Conservation (phyloP, 1,140 invertebrate species). For the Aphaenogaster floridana region DNA sequence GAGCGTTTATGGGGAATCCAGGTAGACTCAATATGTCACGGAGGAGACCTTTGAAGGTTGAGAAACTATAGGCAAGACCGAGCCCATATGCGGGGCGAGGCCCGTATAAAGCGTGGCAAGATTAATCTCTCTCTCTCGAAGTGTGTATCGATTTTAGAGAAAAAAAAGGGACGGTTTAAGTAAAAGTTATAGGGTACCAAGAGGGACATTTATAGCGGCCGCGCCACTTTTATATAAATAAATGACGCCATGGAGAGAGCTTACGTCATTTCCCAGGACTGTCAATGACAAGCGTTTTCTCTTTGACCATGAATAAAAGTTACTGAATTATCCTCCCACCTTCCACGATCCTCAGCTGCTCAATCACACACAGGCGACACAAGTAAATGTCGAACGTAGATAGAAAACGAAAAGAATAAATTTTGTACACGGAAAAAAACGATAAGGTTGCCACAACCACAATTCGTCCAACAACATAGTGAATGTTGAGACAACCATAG, state of each 20-base stretch:
- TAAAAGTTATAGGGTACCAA: conserved; percentile 51
- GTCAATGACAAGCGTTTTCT: conserved; percentile 27
- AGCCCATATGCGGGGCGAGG: neutral
- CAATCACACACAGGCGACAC: neutral
- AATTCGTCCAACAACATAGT: too few species aligned
- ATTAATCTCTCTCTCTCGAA: conserved; percentile 13
- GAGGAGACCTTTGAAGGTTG: conserved; percentile 50
- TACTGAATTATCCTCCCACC: neutral
- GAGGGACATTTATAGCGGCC: conserved; percentile 17
- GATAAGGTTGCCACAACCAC: too few species aligned
- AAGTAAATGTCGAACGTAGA: neutral
- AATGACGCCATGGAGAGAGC: conserved; percentile 10
- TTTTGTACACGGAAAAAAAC: too few species aligned
- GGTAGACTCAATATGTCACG: conserved; percentile 44
- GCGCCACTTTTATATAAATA: conserved; percentile 21
- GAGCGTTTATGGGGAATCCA: conserved; percentile 42
- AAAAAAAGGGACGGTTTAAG: conserved; percentile 20
- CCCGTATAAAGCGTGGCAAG: conserved; percentile 28
- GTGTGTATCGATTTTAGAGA: conserved; percentile 37
- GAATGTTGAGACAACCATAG: too few species aligned
- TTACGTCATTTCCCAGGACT: conserved; percentile 23
- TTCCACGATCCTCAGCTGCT: neutral
- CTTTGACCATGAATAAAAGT: neutral
- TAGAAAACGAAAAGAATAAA: neutral
- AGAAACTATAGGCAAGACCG: conserved; percentile 32